Conservation (phyloP, 1,140 invertebrate genomes). For the Fragariocoptes setiger region DNA sequence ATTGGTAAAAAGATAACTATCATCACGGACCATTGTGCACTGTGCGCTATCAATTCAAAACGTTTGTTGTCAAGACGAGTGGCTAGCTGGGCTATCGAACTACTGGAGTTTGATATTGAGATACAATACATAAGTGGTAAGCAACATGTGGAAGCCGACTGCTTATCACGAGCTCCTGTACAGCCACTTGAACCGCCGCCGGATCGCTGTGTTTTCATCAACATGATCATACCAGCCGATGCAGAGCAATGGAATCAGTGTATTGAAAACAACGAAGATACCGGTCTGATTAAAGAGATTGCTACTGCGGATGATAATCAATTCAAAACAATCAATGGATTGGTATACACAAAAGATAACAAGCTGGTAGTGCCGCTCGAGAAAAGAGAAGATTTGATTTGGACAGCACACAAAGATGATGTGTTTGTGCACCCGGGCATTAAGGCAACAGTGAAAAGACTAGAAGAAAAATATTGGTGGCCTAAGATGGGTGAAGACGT, state of each 20-base stretch:
- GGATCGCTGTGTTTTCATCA: neutral
- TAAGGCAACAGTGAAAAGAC: neutral
- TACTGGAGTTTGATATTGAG: neutral
- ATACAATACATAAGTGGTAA: neutral
- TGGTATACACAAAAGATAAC: neutral
- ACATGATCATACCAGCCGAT: neutral
- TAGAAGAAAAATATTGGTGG: neutral
- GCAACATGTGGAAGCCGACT: neutral
- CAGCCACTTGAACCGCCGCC: neutral
- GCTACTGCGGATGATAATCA: neutral
- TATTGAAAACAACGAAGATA: neutral
- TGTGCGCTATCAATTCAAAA: neutral
- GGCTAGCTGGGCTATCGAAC: neutral
- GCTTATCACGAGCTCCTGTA: neutral
- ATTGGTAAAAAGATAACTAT: conserved; percentile 13
- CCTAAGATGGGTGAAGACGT: neutral
- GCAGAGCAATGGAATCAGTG: neutral
- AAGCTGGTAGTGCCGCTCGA: neutral
- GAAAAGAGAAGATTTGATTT: neutral
- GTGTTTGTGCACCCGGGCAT: neutral
- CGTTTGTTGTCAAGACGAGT: neutral
- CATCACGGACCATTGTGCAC: conserved; percentile 12
- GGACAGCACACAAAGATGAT: neutral
- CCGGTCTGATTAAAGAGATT: neutral
- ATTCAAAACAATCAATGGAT: neutral